These are phyloP conservation scores for Archocentrus centrarchus DNA, from an alignment of 2,113 vertebrate genomes.

Conservation along the genomic window DNA sequence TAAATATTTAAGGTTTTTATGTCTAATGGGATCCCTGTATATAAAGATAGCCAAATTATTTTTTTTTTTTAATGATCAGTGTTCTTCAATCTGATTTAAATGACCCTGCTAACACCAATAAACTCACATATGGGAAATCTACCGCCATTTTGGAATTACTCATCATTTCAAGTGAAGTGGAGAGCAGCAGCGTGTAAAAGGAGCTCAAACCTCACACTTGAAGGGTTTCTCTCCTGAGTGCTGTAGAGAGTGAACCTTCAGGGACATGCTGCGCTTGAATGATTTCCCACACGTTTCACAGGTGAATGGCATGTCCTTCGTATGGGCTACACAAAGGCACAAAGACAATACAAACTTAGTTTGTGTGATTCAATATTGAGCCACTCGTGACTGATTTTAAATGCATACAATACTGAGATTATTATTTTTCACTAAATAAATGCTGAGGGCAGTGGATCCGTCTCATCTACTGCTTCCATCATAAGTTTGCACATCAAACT, in stretches of 20 bases:
- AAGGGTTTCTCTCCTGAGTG: constrained; percentile 97
- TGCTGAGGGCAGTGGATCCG: neutral
- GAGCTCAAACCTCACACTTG: constrained; percentile 91
- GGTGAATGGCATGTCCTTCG: constrained; percentile 99
- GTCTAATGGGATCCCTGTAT: neutral
- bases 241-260: constrained; percentile 96
- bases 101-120: neutral
- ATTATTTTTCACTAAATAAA: neutral
- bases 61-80: neutral
- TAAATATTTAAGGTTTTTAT: too few species aligned
- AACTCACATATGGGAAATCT: neutral
- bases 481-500: neutral
- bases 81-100: neutral
- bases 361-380: constrained; percentile 10
- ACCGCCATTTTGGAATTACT: neutral
- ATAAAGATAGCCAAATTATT: neutral
- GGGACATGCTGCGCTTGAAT: constrained; percentile 98
- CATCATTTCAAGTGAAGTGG: neutral
- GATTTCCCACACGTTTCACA: constrained; percentile 98
- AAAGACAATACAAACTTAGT: constrained; percentile 18
- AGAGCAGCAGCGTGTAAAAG: constrained; percentile 7
- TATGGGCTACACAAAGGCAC: constrained; percentile 85
- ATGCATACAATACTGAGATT: neutral
- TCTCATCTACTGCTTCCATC: constrained; percentile 1
- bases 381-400: neutral